These are phyloP conservation scores for Macropodus opercularis DNA, from an alignment of 2,797 vertebrate genomes.

Conservation along the genomic window DNA sequence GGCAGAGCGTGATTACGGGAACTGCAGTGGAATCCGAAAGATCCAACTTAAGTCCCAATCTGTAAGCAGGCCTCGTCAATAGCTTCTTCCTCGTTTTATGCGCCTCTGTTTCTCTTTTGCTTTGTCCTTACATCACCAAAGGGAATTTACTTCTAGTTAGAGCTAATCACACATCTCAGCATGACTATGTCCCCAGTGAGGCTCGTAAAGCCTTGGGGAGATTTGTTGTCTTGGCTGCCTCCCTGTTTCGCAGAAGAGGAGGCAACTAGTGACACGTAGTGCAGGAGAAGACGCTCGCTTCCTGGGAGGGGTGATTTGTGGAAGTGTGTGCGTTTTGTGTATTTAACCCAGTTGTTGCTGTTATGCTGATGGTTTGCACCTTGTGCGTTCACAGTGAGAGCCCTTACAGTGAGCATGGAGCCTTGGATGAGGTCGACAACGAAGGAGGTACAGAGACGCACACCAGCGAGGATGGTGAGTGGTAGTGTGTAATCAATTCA, in stretches of 20 bases:
- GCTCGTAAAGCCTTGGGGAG: slow-evolving; percentile 38
- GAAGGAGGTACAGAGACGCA: slow-evolving; percentile 93
- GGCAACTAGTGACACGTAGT: slow-evolving; percentile 43
- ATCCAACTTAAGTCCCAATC: slow-evolving; percentile 49
- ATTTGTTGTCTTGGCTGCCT: slow-evolving; percentile 52
- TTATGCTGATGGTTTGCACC: slow-evolving; percentile 27
- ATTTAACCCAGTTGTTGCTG: not conserved
- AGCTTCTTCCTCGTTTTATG: slow-evolving; percentile 29
- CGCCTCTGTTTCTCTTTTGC: slow-evolving; percentile 15
- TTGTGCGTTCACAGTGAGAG: slow-evolving; percentile 87
- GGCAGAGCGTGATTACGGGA: slow-evolving; percentile 39
- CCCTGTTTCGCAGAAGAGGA: slow-evolving; percentile 39
- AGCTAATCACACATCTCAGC: slow-evolving; percentile 59
- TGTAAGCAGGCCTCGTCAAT: slow-evolving; percentile 33
- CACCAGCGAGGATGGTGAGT: slow-evolving; percentile 96
- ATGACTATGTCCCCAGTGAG: slow-evolving; percentile 3
- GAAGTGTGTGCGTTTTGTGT: slow-evolving; percentile 10
- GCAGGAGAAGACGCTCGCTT: slow-evolving; percentile 40
- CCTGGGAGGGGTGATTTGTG: slow-evolving; percentile 56
- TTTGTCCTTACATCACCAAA: slow-evolving; percentile 16
- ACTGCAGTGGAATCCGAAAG: slow-evolving; percentile 22
- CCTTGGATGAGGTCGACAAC: slow-evolving; percentile 93
- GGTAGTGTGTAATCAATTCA: not conserved
- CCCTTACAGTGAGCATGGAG: slow-evolving; percentile 96
- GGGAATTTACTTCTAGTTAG: slow-evolving; percentile 41